Evolutionary conservation across 1,140 invertebrate species (phyloP).

Genomic region (Brachionus calyciflorus): DNA sequence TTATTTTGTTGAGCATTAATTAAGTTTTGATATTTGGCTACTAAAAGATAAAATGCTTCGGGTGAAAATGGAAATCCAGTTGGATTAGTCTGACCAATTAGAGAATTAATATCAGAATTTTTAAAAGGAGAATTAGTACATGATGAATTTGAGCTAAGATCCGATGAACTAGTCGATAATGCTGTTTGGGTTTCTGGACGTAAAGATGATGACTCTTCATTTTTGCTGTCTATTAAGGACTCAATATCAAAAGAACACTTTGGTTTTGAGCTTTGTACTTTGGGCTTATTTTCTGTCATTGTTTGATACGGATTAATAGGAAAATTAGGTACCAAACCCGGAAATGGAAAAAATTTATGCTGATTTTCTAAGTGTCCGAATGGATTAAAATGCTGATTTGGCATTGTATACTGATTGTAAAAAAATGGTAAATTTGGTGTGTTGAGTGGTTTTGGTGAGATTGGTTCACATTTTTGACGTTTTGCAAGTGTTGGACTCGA

Average conservation of each 20-base stretch:
- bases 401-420: constrained; percentile 22
- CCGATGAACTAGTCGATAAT: constrained; percentile 30
- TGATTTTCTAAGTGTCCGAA: constrained; percentile 18
- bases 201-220: constrained; percentile 15
- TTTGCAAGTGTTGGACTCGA: constrained; percentile 17
- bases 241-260: constrained; percentile 44
- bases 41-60: constrained; percentile 33
- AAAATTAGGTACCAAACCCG: not conserved
- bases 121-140: constrained; percentile 36
- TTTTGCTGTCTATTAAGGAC: constrained; percentile 28
- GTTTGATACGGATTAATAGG: not conserved
- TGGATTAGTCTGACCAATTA: not conserved
- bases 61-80: constrained; percentile 6
- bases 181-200: not conserved
- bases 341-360: constrained; percentile 18
- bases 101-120: not conserved
- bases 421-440: not conserved
- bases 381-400: constrained; percentile 15
- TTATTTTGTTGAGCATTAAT: constrained; percentile 19
- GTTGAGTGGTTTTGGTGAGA: not conserved
- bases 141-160: constrained; percentile 22
- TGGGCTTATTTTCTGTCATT: not conserved
- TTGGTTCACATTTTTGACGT: constrained; percentile 13
- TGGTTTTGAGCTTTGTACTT: not conserved
- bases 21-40: constrained; percentile 34